Conservation (phyloP, 2,113 vertebrate genomes). For the Urocitellus parryii region DNA sequence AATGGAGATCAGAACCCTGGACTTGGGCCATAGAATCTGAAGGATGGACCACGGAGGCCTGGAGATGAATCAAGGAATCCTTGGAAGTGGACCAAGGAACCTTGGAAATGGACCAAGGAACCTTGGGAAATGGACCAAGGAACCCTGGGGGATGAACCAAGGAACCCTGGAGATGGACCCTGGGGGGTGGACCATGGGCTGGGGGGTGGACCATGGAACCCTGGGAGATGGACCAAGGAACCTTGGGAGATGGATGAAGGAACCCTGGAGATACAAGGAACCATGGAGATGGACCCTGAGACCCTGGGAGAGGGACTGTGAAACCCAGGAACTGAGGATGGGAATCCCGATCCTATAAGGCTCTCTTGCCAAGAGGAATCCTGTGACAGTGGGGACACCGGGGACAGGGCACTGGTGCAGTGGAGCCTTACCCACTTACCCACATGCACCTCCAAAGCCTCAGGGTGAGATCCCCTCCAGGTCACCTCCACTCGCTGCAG, state of each 20-base stretch:
- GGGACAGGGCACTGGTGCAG: slow-evolving; percentile 13
- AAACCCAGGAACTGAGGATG: not conserved
- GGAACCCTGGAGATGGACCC: no score
- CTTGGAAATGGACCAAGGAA: not conserved
- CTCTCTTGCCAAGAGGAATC: not conserved
- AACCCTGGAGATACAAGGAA: no score
- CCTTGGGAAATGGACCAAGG: no score
- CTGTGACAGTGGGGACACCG: not conserved
- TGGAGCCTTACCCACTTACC: slow-evolving; percentile 90
- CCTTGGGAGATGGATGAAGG: no score
- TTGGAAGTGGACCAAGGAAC: not conserved
- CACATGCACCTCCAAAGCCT: slow-evolving; percentile 89
- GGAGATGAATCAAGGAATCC: no score
- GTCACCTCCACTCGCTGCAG: slow-evolving; percentile 89
- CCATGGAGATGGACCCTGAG: not conserved
- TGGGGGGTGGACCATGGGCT: no score
- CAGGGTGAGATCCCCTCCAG: slow-evolving; percentile 88
- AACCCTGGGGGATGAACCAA: not conserved
- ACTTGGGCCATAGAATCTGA: not conserved
- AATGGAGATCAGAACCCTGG: not conserved
- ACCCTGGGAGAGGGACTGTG: not conserved
- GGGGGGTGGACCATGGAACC: no score
- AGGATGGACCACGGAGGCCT: no score
- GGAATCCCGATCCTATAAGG: not conserved
- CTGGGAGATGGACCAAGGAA: no score